Conservation (phyloP, 1,140 invertebrate species). For the Hylaeus volcanicus region DNA sequence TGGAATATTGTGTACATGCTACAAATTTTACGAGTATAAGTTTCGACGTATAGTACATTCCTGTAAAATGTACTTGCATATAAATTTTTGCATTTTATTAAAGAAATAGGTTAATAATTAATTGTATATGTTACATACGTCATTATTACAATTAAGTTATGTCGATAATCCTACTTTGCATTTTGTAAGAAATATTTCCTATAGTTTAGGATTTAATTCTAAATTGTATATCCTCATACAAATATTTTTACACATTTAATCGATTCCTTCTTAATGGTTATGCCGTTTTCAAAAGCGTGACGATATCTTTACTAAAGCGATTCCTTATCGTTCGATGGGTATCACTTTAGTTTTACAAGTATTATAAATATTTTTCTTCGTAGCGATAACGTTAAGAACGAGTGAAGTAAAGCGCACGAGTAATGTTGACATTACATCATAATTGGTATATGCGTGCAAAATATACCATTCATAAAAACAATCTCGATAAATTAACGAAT, state of each 20-base stretch:
- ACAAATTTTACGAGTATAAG: not conserved
- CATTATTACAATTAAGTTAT: constrained; percentile 1
- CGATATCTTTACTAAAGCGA: not conserved
- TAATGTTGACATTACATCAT: constrained; percentile 9
- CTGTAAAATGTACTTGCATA: constrained; percentile 21
- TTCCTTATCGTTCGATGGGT: not conserved
- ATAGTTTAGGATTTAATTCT: not conserved
- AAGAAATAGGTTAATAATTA: not conserved
- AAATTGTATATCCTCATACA: not conserved
- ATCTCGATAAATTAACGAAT: not conserved
- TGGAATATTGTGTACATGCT: constrained; percentile 15
- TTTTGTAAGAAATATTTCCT: constrained; percentile 12
- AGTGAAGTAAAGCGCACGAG: constrained; percentile 1
- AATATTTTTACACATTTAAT: constrained; percentile 22
- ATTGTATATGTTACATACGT: not conserved
- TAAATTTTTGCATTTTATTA: constrained; percentile 20
- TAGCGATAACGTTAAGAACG: constrained; percentile 15
- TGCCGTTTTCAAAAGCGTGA: not conserved
- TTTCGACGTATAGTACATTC: constrained; percentile 5
- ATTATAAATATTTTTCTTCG: constrained; percentile 6
- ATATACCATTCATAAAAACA: constrained; percentile 13
- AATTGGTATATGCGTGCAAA: not conserved
- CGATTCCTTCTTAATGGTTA: constrained; percentile 22
- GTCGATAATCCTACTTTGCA: constrained; percentile 11
- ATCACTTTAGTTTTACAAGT: not conserved